These are phyloP conservation scores for Dermochelys coriacea DNA, from an alignment of 2,797 vertebrate genomes.

Conservation along the genomic window DNA sequence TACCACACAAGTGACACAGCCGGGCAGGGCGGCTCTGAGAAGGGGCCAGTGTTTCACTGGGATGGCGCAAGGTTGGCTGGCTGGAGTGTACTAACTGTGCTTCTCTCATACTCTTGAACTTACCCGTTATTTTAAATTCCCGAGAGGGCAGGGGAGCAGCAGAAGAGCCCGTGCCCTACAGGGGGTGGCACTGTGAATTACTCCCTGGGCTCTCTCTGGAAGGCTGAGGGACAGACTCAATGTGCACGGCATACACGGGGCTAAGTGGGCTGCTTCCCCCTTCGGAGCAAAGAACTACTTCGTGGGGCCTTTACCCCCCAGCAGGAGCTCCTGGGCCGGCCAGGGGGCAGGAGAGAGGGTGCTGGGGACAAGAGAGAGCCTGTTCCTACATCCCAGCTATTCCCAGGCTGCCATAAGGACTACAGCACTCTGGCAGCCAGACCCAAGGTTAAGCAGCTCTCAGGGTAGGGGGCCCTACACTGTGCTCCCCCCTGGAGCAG, in stretches of 20 bases:
- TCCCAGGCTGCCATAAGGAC: background rate
- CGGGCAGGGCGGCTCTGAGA: background rate
- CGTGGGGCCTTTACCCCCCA: background rate
- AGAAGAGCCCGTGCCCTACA: too few species aligned
- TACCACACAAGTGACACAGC: background rate
- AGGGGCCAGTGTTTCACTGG: background rate
- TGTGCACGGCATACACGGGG: background rate
- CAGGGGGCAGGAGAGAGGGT: background rate
- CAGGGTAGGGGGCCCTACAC: too few species aligned
- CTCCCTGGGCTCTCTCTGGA: background rate
- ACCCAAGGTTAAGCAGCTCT: too few species aligned
- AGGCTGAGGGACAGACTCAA: background rate
- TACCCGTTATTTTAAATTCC: too few species aligned
- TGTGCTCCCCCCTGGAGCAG: too few species aligned
- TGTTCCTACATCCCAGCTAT: background rate
- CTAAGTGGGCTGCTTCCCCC: too few species aligned
- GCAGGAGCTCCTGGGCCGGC: background rate
- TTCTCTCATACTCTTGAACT: background rate
- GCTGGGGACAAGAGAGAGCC: background rate
- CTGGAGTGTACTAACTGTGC: background rate
- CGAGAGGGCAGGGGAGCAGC: background rate
- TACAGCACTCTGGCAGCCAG: too few species aligned
- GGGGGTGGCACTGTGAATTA: background rate
- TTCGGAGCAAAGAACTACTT: too few species aligned
- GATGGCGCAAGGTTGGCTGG: background rate